Conservation (phyloP, 2,797 vertebrate genomes). For the Coendou prehensilis region DNA sequence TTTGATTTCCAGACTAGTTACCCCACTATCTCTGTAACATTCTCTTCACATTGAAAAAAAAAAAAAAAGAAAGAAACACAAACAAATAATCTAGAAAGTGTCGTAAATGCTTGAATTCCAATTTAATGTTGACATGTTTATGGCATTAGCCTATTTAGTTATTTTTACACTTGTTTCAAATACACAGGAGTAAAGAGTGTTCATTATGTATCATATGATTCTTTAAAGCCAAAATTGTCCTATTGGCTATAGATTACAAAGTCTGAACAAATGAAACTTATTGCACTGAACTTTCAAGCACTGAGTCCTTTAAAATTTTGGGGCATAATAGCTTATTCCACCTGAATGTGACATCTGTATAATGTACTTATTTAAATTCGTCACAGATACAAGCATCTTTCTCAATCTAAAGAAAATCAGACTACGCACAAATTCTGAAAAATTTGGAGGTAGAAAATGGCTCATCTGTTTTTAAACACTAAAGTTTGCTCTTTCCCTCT, state of each 20-base stretch:
- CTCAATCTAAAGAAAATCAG: constrained; percentile 74
- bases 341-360: constrained; percentile 30
- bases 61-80: neutral
- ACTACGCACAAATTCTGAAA: constrained; percentile 62
- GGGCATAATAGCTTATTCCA: neutral
- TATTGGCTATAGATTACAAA: neutral
- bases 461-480: constrained; percentile 79
- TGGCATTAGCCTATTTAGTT: neutral
- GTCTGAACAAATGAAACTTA: neutral
- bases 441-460: constrained; percentile 70
- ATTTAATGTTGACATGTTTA: neutral
- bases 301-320: neutral
- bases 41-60: neutral
- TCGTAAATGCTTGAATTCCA: neutral
- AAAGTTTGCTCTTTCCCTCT: constrained; percentile 50
- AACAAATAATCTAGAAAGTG: neutral
- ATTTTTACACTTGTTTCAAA: neutral
- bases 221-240: neutral
- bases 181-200: neutral
- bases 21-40: neutral
- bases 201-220: neutral
- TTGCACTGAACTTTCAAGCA: neutral
- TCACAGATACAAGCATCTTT: constrained; percentile 27
- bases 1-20: neutral
- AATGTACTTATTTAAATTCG: constrained; percentile 64